Evolutionary conservation across 2,797 vertebrate species (phyloP).

Genomic region (Sardinella longiceps): DNA sequence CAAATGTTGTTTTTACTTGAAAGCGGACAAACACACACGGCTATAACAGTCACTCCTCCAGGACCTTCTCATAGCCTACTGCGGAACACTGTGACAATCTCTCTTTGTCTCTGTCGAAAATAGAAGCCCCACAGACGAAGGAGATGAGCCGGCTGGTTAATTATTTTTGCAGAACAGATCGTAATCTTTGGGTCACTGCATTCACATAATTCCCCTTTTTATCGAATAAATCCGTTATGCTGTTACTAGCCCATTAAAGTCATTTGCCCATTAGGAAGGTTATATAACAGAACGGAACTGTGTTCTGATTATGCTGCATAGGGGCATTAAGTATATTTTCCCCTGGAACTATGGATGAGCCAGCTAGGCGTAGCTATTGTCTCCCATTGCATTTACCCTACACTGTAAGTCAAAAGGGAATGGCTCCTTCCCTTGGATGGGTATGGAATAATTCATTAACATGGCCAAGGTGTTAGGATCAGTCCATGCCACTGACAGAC

Average conservation of each 20-base stretch:
- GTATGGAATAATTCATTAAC: slow-evolving; percentile 20
- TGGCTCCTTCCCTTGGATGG: background rate
- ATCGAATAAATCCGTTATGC: slow-evolving; percentile 56
- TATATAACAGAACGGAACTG: slow-evolving; percentile 75
- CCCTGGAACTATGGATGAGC: background rate
- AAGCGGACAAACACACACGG: slow-evolving; percentile 43
- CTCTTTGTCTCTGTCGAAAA: slow-evolving; percentile 22
- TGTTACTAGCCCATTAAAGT: slow-evolving; percentile 72
- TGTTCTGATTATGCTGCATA: slow-evolving; percentile 49
- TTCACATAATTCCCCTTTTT: slow-evolving; percentile 63
- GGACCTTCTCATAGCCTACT: background rate
- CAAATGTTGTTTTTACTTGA: slow-evolving; percentile 32
- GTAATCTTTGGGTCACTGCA: slow-evolving; percentile 34
- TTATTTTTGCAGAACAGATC: slow-evolving; percentile 46
- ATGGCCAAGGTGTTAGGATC: background rate
- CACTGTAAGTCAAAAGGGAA: background rate
- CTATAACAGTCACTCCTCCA: background rate
- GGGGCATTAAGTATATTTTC: slow-evolving; percentile 32
- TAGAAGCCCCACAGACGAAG: slow-evolving; percentile 30
- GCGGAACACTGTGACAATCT: background rate
- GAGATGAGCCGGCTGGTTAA: slow-evolving; percentile 34
- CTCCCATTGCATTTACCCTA: background rate
- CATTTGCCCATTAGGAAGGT: slow-evolving; percentile 72
- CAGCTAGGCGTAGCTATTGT: no score
- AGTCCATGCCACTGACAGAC: background rate